Evolutionary conservation across 2,888 invertebrate genomes (phyloP), one percentile per base, ranked within the genome.

Genomic region (Cerceris rybyensis): DNA sequence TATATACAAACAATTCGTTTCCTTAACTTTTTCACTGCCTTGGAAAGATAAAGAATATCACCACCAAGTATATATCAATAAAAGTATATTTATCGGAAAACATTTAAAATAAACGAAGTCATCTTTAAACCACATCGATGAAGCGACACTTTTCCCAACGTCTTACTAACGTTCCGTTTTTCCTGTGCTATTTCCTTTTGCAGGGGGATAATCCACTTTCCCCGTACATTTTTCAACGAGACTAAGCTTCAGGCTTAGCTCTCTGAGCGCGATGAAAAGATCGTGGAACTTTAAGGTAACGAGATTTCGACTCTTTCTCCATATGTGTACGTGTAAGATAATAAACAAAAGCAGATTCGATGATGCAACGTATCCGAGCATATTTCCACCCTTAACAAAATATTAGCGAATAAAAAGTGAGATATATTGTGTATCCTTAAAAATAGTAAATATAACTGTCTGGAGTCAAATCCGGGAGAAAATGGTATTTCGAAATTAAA

Each of bases 141-240:
- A 50, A 50, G 50, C 5, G 50, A 50, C n/a, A n/a, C 50, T 50
- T 50, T 6, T 46, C 46, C 0, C 46, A 11, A 46, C 46, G 46
- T 46, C 9, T 46, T 1, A 2, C 46, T 6, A 46, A 8, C 46
- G 61, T 14, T 7, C 11, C 28, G 52, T 50, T 11, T 6, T 74
- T 42, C 43, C 49, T 39, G 14, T 13, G 52, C 17, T 16, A 6
- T 13, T 9, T 28, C 43, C 43, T 14, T 43, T 39, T n/a, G 42
- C 54, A 9, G 41, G 6, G 13, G n/a, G 28, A 46, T 71, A 66
- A 72, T 42, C 50, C 13, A 54, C 28, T 60, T 41, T 54, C 17
- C 52, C 54, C 41, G 9, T 58, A 7, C 67, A 63, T 72, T 61
- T 75, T 61, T 72, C 57, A 66, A 6, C 28, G 49, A 42, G 9